Conservation (phyloP, 2,888 invertebrate genomes). For the Drosophila hawaiiensis region DNA sequence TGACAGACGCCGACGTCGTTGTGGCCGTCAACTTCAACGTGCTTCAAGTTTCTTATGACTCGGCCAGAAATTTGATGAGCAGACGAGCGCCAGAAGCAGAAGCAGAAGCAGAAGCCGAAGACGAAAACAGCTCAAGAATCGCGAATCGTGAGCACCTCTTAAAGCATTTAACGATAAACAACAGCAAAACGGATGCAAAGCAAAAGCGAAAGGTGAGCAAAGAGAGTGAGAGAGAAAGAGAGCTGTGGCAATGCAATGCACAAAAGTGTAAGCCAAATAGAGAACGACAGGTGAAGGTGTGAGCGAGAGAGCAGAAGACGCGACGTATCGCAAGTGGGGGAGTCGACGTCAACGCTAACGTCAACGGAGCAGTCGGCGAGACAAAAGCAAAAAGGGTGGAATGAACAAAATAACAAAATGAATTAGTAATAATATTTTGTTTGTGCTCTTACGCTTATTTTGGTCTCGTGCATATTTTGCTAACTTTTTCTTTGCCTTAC, state of each 20-base stretch:
- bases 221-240: background rate
- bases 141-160: conserved; percentile 53
- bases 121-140: conserved; percentile 19
- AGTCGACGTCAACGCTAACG: conserved; percentile 11
- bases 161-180: conserved; percentile 63
- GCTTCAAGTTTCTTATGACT: conserved; percentile 78
- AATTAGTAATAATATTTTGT: conserved; percentile 76
- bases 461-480: conserved; percentile 46
- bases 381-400: conserved; percentile 58
- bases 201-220: background rate
- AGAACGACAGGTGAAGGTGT: background rate
- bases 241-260: conserved; percentile 24
- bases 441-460: conserved; percentile 44
- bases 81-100: background rate
- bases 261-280: conserved; percentile 36
- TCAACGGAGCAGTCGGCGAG: conserved; percentile 16
- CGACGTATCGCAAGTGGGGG: conserved; percentile 5
- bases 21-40: conserved; percentile 52
- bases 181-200: conserved; percentile 18
- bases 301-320: background rate
- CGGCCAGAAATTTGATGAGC: conserved; percentile 45
- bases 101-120: conserved; percentile 37
- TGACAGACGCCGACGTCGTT: conserved; percentile 63
- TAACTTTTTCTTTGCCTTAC: conserved; percentile 38
- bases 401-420: conserved; percentile 55